These are phyloP conservation scores for Arion vulgaris DNA, from an alignment of 1,140 invertebrate species.

Conservation along the genomic window DNA sequence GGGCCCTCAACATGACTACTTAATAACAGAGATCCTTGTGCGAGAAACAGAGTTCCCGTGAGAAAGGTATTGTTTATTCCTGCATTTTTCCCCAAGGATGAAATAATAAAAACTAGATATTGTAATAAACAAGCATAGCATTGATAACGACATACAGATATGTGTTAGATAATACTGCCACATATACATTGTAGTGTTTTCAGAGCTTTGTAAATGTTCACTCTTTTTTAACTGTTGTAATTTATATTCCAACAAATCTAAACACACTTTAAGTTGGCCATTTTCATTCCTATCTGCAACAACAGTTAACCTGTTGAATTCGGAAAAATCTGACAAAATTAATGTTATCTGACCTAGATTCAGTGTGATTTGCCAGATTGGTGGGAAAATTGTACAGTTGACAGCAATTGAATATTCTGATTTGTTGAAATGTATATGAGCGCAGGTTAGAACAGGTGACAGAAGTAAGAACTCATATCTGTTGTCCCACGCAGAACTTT, in stretches of 20 bases:
- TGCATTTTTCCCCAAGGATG: not conserved
- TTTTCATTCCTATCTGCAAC: not conserved
- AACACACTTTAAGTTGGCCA: not conserved
- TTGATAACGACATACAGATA: not conserved
- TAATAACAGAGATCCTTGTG: not conserved
- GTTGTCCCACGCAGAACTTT: not conserved
- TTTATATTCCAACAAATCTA: not conserved
- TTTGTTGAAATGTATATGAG: not conserved
- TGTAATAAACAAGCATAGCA: not conserved
- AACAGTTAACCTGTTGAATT: not conserved
- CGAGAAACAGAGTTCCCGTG: not conserved
- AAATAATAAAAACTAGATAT: not conserved
- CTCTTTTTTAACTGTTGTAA: not conserved
- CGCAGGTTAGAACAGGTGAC: not conserved
- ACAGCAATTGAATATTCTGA: not conserved
- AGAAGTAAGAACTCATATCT: not conserved
- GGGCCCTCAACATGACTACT: not conserved
- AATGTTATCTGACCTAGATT: not conserved
- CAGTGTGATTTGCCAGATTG: not conserved
- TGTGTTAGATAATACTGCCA: not conserved
- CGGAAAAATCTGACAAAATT: not conserved
- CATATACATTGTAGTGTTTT: not conserved
- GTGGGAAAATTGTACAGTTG: not conserved
- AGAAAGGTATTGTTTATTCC: constrained; percentile 21
- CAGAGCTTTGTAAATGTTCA: not conserved